A percentile compares a stretch with the other conserved stretches of the same genome.
phyloP scores from a whole-genome alignment of 2,888 invertebrate genomes.

The Ashinkailepas kermadecensis region DNA sequence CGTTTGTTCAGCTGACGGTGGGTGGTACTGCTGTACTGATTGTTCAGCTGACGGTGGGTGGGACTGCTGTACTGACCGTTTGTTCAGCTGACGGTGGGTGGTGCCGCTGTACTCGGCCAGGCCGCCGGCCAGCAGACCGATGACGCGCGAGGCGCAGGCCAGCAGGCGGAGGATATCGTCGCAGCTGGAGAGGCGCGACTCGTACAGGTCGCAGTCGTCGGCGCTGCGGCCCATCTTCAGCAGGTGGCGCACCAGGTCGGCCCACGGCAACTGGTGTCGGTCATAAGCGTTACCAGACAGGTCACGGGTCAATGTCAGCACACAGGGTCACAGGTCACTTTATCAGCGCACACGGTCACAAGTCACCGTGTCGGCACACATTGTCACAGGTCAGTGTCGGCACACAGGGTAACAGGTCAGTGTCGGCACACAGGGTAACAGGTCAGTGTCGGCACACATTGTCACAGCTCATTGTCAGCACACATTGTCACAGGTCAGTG shows the following conservation, averaged over 20 bases:
- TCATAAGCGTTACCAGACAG: no score
- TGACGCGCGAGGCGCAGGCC: not conserved
- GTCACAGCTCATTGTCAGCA: no score
- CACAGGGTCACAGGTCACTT: not conserved
- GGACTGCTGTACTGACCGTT: no score
- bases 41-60: no score
- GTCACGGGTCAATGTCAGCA: not conserved
- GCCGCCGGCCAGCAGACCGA: not conserved
- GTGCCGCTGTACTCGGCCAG: not conserved
- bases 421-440: not conserved
- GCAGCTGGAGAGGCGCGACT: not conserved
- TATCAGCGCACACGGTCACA: no score
- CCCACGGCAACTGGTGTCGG: not conserved
- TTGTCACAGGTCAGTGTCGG: no score
- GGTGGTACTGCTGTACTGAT: no score
- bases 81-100: no score
- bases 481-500: no score
- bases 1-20: no score
- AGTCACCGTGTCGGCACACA: no score
- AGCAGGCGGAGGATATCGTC: not conserved
- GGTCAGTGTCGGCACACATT: not conserved
- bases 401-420: not conserved
- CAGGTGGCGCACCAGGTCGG: not conserved
- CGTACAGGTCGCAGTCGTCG: not conserved
- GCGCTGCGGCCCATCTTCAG: not conserved